phyloP scores from a whole-genome alignment of 2,888 invertebrate genomes.

The Gastracanthus pulcherrimus region DNA sequence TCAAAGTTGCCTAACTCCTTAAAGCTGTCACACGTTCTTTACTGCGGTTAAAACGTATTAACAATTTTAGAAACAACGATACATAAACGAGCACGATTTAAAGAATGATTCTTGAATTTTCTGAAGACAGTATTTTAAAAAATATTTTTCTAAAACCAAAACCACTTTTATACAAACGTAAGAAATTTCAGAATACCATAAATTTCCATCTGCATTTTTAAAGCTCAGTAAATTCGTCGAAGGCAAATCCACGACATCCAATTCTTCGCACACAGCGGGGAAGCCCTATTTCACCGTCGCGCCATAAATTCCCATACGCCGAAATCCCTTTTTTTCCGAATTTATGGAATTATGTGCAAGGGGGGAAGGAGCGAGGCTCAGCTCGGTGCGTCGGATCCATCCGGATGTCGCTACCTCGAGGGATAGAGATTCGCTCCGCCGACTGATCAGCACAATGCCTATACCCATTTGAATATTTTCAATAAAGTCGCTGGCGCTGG shows the following conservation, averaged over 20 bases:
- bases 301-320: neutral
- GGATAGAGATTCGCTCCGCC: neutral
- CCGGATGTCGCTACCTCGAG: slow-evolving; percentile 1
- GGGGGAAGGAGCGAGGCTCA: neutral
- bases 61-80: no score
- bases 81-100: no score
- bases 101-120: no score
- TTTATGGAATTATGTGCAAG: slow-evolving; percentile 41
- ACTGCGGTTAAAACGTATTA: no score
- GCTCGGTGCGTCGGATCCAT: neutral
- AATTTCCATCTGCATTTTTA: neutral
- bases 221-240: neutral
- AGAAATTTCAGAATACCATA: no score
- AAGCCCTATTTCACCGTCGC: neutral
- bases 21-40: no score
- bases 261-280: no score
- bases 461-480: slow-evolving; percentile 63
- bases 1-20: no score
- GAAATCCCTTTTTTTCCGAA: neutral
- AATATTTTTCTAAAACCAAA: no score
- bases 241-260: no score
- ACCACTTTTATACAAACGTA: no score
- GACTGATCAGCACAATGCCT: slow-evolving; percentile 34
- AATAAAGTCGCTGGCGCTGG: slow-evolving; percentile 59
- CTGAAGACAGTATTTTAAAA: neutral